Conservation (phyloP, 2,888 invertebrate species). For the Melanophora roralis region DNA sequence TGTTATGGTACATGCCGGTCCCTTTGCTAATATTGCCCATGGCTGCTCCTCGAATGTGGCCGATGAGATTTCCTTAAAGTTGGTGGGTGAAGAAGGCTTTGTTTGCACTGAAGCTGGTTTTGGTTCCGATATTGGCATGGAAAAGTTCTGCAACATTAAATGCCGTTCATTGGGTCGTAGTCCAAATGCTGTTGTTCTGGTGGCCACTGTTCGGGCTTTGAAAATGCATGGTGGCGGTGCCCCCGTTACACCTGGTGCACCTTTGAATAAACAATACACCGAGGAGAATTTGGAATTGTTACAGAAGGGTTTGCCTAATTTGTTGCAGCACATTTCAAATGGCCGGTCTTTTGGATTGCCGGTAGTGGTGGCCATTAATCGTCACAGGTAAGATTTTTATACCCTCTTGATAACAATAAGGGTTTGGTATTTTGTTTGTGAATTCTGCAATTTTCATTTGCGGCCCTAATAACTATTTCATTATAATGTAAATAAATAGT, state of each 20-base stretch:
- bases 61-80: slow-evolving; percentile 93
- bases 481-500: too few species aligned
- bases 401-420: too few species aligned
- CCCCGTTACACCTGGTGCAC: slow-evolving; percentile 88
- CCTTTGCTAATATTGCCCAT: slow-evolving; percentile 99
- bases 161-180: slow-evolving; percentile 90
- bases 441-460: too few species aligned
- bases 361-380: slow-evolving; percentile 95
- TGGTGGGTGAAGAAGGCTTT: slow-evolving; percentile 93
- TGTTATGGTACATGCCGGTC: slow-evolving; percentile 97
- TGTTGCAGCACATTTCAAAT: slow-evolving; percentile 95
- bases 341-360: slow-evolving; percentile 92
- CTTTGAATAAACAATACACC: slow-evolving; percentile 89
- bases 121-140: slow-evolving; percentile 99
- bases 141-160: slow-evolving; percentile 98
- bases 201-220: slow-evolving; percentile 94
- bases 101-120: slow-evolving; percentile 99
- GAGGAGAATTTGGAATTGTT: slow-evolving; percentile 93
- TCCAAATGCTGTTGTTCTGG: slow-evolving; percentile 94
- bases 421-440: too few species aligned
- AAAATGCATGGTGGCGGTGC: slow-evolving; percentile 99
- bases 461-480: too few species aligned
- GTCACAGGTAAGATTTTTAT: slow-evolving; percentile 88
- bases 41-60: slow-evolving; percentile 98
- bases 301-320: slow-evolving; percentile 90